Evolutionary conservation across 2,888 invertebrate species (phyloP).

Genomic region (Phytoseiulus persimilis): DNA sequence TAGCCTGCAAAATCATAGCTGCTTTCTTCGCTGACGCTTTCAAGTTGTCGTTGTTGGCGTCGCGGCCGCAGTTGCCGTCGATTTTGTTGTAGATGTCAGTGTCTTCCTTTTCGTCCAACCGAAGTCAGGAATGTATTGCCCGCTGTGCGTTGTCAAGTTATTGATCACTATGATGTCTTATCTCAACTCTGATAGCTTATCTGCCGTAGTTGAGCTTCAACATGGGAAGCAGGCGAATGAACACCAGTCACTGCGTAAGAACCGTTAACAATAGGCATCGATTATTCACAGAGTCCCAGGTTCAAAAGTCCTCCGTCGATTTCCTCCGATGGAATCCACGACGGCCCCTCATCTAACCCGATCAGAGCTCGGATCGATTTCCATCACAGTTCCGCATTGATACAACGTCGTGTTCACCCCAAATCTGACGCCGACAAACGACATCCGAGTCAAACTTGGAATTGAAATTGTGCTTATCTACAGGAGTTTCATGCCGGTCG

Average conservation of each 20-base stretch:
- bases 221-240: not conserved
- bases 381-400: too few relatives aligned
- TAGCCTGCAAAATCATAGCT: not conserved
- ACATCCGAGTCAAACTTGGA: too few relatives aligned
- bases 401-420: too few relatives aligned
- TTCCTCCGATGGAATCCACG: not conserved
- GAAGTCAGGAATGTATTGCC: not conserved
- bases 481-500: too few relatives aligned
- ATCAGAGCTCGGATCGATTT: too few relatives aligned
- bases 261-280: not conserved
- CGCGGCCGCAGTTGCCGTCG: too few relatives aligned
- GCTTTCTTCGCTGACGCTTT: not conserved
- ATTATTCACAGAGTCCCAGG: not conserved
- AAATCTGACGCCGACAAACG: too few relatives aligned
- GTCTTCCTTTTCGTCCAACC: not conserved
- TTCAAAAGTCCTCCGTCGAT: not conserved
- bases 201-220: not conserved
- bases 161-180: slow-evolving; percentile 5
- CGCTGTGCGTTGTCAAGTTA: not conserved
- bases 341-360: too few relatives aligned
- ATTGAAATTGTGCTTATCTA: too few relatives aligned
- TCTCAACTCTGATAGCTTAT: slow-evolving; percentile 5
- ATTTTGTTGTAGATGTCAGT: not conserved
- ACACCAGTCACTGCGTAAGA: not conserved
- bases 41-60: not conserved